Conservation (phyloP, 2,113 vertebrate species). For the Himantopus leucocephalus region DNA sequence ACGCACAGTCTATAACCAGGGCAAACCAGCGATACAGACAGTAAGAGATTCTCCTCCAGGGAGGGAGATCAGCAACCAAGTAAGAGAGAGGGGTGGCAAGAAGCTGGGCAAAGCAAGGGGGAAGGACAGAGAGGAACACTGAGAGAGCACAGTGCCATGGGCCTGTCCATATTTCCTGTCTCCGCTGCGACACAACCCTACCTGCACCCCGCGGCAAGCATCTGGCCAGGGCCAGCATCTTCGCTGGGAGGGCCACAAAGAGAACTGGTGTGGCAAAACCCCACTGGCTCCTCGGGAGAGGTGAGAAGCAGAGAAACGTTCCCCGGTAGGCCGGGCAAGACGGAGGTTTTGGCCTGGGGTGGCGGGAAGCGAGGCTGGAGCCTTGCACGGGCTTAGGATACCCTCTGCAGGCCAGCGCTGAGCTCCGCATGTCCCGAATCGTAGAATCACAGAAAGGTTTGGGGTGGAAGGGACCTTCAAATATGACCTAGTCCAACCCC, state of each 20-base stretch:
- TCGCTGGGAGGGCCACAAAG: neutral
- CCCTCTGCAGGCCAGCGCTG: constrained; percentile 30
- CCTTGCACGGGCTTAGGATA: constrained; percentile 23
- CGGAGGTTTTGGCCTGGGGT: neutral
- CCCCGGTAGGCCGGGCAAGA: neutral
- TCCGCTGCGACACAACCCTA: rapidly evolving
- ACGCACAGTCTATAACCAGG: too few species aligned
- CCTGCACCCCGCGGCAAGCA: rapidly evolving
- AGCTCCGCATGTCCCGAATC: rapidly evolving
- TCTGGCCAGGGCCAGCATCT: rapidly evolving
- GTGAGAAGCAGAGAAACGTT: neutral
- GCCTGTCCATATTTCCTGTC: neutral
- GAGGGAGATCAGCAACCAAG: neutral
- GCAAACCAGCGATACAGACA: neutral
- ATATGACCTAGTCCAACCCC: rapidly evolving
- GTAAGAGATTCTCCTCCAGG: neutral
- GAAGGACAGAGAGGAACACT: neutral
- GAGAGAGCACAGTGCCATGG: neutral
- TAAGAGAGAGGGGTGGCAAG: neutral
- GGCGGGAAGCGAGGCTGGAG: neutral
- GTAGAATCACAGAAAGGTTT: rapidly evolving
- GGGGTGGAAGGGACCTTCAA: rapidly evolving
- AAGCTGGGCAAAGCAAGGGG: neutral
- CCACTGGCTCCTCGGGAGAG: neutral
- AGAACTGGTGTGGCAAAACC: rapidly evolving